Evolutionary conservation across 2,113 vertebrate genomes (phyloP).

Genomic region (Crotalus tigris): DNA sequence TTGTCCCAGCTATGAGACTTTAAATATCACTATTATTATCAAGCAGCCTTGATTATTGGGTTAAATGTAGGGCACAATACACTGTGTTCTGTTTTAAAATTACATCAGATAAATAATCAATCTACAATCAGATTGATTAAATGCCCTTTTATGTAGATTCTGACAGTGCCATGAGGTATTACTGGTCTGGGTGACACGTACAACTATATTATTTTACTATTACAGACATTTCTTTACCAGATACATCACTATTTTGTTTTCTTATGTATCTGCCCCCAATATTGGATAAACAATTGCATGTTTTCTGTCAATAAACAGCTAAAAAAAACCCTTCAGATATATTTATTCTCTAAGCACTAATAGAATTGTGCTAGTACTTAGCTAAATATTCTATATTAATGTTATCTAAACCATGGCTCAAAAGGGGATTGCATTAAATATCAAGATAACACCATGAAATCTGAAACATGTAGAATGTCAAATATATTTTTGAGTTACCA

Average conservation of each 20-base stretch:
- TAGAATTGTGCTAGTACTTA: background rate
- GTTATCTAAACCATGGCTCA: slow-evolving; percentile 23
- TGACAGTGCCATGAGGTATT: background rate
- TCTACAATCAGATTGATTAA: background rate
- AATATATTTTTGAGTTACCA: slow-evolving; percentile 9
- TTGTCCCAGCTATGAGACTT: background rate
- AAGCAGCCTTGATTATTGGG: background rate
- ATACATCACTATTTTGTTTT: background rate
- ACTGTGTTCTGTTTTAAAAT: background rate
- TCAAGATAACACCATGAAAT: slow-evolving; percentile 5
- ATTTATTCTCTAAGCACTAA: background rate
- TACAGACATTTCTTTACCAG: background rate
- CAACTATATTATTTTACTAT: background rate
- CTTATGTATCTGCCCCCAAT: background rate
- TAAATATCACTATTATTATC: background rate
- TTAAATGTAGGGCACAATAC: background rate
- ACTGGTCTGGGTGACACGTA: background rate
- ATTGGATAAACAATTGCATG: too few species aligned
- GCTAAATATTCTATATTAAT: slow-evolving; percentile 8
- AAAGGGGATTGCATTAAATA: slow-evolving; percentile 31
- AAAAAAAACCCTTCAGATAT: background rate
- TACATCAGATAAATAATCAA: background rate
- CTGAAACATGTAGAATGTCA: background rate
- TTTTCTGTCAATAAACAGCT: background rate
- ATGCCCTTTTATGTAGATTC: background rate